Evolutionary conservation across 2,888 invertebrate genomes (phyloP), one percentile per base, ranked within the genome.

Genomic region (Thereva nobilitata): DNA sequence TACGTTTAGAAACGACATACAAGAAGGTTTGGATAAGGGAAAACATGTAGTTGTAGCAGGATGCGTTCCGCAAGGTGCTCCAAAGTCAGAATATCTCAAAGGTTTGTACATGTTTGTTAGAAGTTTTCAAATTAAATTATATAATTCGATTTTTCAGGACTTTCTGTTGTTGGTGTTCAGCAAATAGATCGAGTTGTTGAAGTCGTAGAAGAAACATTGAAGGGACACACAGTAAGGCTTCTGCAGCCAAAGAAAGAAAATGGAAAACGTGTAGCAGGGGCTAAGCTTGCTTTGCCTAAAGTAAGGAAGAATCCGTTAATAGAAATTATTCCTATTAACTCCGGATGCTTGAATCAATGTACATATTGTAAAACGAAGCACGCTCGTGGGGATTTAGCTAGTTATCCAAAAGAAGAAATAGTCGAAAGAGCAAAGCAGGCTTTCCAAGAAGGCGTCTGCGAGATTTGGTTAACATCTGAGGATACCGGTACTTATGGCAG

Each of bases 291-390:
- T 4, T 82, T 99, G 9, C 98, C 98, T 0, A 99, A 99, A 84
- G 91, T 99, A 9, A 85, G 99, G 59, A 91, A 93, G 76, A 99
- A 99, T 82, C 95, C 96, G 0, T 83, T 98, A 0, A 91, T 99
- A 68, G 99, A 99, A 84, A 99, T 99, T 66, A 96, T 97, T 68
- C 89, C 97, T 0, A 94, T 97, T 54, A 97, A 95, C 79, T 95
- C 96, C 0, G 97, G 97, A 0, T 99, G 99, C 75, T 83, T 99
- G 3, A 99, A 99, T 82, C 95, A 97, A 76, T 99, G 99, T 79
- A 97, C 98, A 0, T 99, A 99, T 77, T 99, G 98, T 78, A 99
- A 98, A 82, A 98, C 97, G 0, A 97, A 97, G 77, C 96, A 97
- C 79, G 98, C 98, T 0, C 82, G 99, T 57, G 99, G 99, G 0